phyloP scores from a whole-genome alignment of 1,140 invertebrate genomes.

The Atta cephalotes region DNA sequence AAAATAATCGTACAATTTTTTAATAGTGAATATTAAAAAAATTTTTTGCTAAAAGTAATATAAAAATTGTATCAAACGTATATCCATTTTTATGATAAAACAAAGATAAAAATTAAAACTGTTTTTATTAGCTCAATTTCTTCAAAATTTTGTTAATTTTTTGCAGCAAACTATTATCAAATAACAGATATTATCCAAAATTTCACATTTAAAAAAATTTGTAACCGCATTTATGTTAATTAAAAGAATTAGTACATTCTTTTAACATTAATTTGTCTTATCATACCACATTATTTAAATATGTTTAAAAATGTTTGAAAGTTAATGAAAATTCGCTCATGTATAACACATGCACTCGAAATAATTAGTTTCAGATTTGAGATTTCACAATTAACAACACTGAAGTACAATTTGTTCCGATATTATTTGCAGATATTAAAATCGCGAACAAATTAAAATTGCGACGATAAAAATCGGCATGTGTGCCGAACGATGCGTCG shows the following conservation, averaged over 20 bases:
- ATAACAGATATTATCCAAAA: not conserved
- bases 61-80: not conserved
- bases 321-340: not conserved
- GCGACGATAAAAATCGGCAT: not conserved
- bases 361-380: not conserved
- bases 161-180: not conserved
- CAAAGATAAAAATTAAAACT: not conserved
- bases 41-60: slow-evolving; percentile 2
- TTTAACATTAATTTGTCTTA: not conserved
- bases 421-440: slow-evolving; percentile 1
- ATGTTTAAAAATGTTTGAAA: not conserved
- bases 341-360: slow-evolving; percentile 21
- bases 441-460: not conserved
- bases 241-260: not conserved
- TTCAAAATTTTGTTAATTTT: slow-evolving; percentile 8
- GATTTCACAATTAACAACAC: slow-evolving; percentile 38
- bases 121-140: not conserved
- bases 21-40: not conserved
- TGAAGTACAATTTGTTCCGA: not conserved
- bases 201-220: not conserved
- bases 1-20: slow-evolving; percentile 14
- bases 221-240: not conserved
- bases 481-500: slow-evolving; percentile 48
- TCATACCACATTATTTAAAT: not conserved
- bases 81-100: not conserved